Conservation (phyloP, 2,797 vertebrate species). For the Coreius guichenoti region DNA sequence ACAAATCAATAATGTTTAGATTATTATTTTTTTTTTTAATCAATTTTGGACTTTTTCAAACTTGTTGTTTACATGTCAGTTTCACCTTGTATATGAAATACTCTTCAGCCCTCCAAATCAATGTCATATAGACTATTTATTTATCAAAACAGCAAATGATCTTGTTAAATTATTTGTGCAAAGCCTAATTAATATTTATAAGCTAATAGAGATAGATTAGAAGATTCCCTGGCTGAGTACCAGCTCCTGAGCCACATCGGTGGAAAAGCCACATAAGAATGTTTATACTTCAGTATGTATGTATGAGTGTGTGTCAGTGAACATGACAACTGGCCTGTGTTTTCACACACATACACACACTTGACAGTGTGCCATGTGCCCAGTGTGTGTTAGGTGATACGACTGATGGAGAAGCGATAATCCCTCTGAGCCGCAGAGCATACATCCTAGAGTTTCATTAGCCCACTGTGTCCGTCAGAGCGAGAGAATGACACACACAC, state of each 20-base stretch:
- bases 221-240: neutral
- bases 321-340: conserved; percentile 51
- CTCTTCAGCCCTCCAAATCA: neutral
- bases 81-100: neutral
- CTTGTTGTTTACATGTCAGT: neutral
- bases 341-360: conserved; percentile 43
- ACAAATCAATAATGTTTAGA: neutral
- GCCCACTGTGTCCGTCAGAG: conserved; percentile 50
- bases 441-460: conserved; percentile 62
- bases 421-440: conserved; percentile 53
- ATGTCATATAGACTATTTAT: neutral
- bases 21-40: neutral
- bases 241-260: conserved; percentile 7
- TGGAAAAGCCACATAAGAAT: conserved; percentile 6
- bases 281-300: conserved; percentile 13
- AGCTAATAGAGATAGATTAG: conserved; percentile 4
- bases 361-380: conserved; percentile 31
- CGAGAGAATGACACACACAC: conserved; percentile 26
- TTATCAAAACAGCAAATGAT: conserved; percentile 12
- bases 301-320: conserved; percentile 31
- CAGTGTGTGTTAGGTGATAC: conserved; percentile 51
- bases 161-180: conserved; percentile 22
- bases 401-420: conserved; percentile 54
- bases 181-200: conserved; percentile 26
- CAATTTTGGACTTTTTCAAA: neutral